phyloP scores from a whole-genome alignment of 2,113 vertebrate genomes.

The Phyllopteryx taeniolatus region DNA sequence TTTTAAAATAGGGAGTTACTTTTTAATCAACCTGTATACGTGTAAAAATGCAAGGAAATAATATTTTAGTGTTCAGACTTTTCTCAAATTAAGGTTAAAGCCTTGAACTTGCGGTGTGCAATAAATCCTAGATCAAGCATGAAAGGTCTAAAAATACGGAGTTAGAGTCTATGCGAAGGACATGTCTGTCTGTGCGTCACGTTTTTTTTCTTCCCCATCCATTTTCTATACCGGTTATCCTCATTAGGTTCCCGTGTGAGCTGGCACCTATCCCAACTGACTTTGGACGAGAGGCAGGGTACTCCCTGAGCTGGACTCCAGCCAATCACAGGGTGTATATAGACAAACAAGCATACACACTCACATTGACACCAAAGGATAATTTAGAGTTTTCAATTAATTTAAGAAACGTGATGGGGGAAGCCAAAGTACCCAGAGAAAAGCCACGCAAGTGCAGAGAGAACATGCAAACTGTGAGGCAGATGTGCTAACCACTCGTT shows the following conservation, averaged over 20 bases:
- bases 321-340: neutral
- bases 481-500: too few relatives aligned
- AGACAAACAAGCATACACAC: neutral
- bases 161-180: neutral
- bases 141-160: slow-evolving; percentile 5
- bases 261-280: neutral
- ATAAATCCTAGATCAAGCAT: neutral
- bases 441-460: neutral
- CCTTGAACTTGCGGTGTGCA: neutral
- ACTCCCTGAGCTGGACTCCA: neutral
- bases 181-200: neutral
- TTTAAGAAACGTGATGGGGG: neutral
- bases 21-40: neutral
- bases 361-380: neutral
- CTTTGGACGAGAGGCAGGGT: neutral
- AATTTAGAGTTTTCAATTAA: neutral
- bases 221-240: neutral
- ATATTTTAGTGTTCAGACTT: neutral
- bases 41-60: slow-evolving; percentile 1
- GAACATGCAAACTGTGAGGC: neutral
- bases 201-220: too few relatives aligned
- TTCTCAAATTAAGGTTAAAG: neutral
- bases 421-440: neutral
- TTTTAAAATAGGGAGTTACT: too few relatives aligned
- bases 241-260: neutral